Evolutionary conservation across 2,113 vertebrate genomes (phyloP).

Genomic region (Penelope pileata): DNA sequence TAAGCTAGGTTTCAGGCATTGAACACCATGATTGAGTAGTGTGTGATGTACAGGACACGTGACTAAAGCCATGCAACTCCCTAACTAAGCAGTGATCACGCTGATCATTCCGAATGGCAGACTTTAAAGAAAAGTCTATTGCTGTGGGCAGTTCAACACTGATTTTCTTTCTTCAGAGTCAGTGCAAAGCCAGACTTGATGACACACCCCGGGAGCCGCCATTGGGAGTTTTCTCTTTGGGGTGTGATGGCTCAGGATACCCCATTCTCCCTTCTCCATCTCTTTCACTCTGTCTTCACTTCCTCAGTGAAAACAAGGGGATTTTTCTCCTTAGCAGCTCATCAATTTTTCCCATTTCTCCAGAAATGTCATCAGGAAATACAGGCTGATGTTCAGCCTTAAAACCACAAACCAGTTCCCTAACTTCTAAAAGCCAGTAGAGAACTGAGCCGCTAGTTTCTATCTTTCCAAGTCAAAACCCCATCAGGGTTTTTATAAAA

Average conservation of each 20-base stretch:
- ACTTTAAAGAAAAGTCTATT: neutral
- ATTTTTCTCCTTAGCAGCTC: neutral
- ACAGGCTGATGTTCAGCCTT: neutral
- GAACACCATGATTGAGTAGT: neutral
- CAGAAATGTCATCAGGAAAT: neutral
- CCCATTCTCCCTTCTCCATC: neutral
- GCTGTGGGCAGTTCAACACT: neutral
- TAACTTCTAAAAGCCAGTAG: neutral
- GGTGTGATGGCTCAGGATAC: neutral
- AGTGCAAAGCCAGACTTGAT: neutral
- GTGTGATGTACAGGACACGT: neutral
- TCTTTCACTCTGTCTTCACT: neutral
- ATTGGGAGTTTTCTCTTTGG: neutral
- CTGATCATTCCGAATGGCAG: neutral
- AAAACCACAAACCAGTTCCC: neutral
- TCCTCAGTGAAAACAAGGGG: neutral
- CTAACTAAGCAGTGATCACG: neutral
- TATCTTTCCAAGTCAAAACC: neutral
- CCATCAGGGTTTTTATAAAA: neutral
- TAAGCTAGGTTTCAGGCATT: neutral
- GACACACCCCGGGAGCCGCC: neutral
- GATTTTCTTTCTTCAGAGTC: neutral
- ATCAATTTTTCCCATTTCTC: neutral
- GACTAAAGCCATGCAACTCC: neutral
- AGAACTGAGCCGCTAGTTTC: neutral